phyloP scores from a whole-genome alignment of 2,888 invertebrate species.

The Tiliacea citrago region DNA sequence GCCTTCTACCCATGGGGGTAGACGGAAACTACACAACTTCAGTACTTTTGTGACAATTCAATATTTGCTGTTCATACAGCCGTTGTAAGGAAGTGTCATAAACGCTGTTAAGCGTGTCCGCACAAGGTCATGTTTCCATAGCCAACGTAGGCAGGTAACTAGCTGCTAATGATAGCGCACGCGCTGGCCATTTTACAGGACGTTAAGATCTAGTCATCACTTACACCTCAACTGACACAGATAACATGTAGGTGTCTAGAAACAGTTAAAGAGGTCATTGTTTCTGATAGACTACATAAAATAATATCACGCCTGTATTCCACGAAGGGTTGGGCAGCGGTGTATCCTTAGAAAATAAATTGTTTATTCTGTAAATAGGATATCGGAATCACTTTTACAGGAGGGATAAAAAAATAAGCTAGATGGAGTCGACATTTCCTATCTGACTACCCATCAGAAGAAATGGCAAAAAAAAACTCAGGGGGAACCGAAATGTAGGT shows the following conservation, averaged over 20 bases:
- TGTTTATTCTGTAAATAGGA: no score
- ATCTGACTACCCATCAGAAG: no score
- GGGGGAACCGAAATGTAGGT: neutral
- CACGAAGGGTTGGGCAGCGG: neutral
- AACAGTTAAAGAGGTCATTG: neutral
- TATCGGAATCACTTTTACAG: no score
- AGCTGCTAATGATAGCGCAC: slow-evolving; percentile 29
- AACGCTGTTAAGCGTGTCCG: neutral
- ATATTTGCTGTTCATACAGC: neutral
- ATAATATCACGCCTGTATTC: neutral
- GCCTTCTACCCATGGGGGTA: neutral
- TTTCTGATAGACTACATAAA: neutral
- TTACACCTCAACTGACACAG: slow-evolving; percentile 14
- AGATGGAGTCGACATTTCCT: no score
- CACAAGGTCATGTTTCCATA: slow-evolving; percentile 33
- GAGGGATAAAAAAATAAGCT: no score
- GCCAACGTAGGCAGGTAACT: slow-evolving; percentile 10
- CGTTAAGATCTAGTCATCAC: slow-evolving; percentile 17
- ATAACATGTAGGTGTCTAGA: neutral
- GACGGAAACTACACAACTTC: neutral
- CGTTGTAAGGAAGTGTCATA: neutral
- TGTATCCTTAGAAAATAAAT: neutral
- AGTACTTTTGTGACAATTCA: neutral
- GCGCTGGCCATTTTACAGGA: slow-evolving; percentile 10
- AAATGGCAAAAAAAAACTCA: no score